A percentile compares a stretch with the other conserved stretches of the same genome.
Conservation (phyloP, 2,888 invertebrate species). For the Tupiocoris notatus region DNA sequence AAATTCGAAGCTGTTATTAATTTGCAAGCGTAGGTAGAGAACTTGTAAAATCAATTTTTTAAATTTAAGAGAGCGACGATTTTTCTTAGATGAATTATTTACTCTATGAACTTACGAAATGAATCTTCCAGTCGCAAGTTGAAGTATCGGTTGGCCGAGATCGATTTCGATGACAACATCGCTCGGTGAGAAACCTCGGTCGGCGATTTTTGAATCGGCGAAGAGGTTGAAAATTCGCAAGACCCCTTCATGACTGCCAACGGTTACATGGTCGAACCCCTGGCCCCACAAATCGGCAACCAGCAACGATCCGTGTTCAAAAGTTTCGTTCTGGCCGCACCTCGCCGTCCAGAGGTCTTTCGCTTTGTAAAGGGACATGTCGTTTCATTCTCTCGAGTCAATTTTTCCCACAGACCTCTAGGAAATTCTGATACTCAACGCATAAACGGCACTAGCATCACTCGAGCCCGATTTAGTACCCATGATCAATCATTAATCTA, state of each 20-base stretch:
- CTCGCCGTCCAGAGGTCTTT: conserved; percentile 84
- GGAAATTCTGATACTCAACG: neutral
- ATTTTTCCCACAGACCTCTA: neutral
- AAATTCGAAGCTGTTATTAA: no score
- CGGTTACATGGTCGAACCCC: conserved; percentile 64
- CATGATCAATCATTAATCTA: neutral
- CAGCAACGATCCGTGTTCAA: conserved; percentile 59
- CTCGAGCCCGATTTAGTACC: no score
- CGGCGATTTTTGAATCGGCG: conserved; percentile 53
- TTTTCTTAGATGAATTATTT: no score
- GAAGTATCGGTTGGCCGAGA: conserved; percentile 72
- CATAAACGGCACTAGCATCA: no score
- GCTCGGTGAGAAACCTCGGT: conserved; percentile 57
- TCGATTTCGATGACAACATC: conserved; percentile 76
- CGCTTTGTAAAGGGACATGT: conserved; percentile 90
- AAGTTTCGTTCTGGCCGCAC: conserved; percentile 65
- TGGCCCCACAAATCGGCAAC: conserved; percentile 55
- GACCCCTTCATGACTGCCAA: conserved; percentile 77
- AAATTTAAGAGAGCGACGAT: no score
- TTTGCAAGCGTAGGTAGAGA: no score
- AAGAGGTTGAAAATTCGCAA: conserved; percentile 72
- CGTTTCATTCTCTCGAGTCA: conserved; percentile 6
- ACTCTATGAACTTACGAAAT: conserved; percentile 85
- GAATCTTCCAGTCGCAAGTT: conserved; percentile 79
- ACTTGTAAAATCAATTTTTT: no score